phyloP scores from a whole-genome alignment of 2,113 vertebrate species.

The Caretta caretta region DNA sequence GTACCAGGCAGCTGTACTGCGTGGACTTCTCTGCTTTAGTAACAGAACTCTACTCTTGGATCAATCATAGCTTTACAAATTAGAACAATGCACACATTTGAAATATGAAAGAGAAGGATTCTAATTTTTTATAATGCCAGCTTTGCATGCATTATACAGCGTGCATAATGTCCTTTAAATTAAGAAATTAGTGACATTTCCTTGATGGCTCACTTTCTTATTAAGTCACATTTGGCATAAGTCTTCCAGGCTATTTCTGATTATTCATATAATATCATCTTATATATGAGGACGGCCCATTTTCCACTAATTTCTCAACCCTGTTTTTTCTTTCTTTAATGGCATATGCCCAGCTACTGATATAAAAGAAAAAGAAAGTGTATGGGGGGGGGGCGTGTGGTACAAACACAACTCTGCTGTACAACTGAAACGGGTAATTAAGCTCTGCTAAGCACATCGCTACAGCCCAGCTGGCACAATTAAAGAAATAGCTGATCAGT shows the following conservation, averaged over 20 bases:
- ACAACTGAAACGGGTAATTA: conserved; percentile 75
- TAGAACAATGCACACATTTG: conserved; percentile 44
- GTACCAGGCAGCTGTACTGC: conserved; percentile 64
- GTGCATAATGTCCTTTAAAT: conserved; percentile 70
- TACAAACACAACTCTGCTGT: conserved; percentile 66
- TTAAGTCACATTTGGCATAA: conserved; percentile 67
- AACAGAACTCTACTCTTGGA: conserved; percentile 44
- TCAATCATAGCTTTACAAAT: conserved; percentile 72
- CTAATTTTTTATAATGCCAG: conserved; percentile 44
- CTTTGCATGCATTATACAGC: conserved; percentile 23
- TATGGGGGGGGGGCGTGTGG: neutral
- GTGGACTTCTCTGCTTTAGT: conserved; percentile 33
- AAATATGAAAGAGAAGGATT: conserved; percentile 48
- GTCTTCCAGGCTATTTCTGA: conserved; percentile 62
- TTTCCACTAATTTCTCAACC: conserved; percentile 67
- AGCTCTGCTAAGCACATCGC: conserved; percentile 77
- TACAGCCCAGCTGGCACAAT: conserved; percentile 82
- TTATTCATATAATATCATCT: conserved; percentile 72
- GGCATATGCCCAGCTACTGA: conserved; percentile 67
- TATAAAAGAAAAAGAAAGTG: conserved; percentile 48
- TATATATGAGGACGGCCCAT: conserved; percentile 52
- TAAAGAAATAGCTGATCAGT: conserved; percentile 88
- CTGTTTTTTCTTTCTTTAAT: conserved; percentile 72
- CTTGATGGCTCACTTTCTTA: conserved; percentile 73
- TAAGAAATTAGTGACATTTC: conserved; percentile 76